phyloP scores from a whole-genome alignment of 2,113 vertebrate species.

The Rhynchomys soricoides region DNA sequence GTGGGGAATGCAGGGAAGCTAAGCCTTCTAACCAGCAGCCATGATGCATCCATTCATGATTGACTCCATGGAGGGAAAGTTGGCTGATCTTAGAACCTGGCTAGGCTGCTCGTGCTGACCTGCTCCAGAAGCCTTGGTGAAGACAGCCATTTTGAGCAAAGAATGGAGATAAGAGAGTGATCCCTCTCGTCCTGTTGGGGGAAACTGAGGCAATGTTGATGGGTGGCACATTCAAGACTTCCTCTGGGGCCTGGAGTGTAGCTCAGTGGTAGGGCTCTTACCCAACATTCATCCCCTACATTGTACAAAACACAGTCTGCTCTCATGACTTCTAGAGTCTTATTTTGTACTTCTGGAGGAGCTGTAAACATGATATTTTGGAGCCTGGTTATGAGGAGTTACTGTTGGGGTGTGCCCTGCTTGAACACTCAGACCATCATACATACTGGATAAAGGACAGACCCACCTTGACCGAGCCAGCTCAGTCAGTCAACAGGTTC shows the following conservation, averaged over 20 bases:
- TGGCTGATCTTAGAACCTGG: not conserved
- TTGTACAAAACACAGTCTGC: not conserved
- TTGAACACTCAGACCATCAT: fast-evolving
- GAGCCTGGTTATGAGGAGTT: not conserved
- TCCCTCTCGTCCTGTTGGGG: not conserved
- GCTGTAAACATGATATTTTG: fast-evolving
- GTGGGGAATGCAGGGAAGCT: not conserved
- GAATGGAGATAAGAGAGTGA: not conserved
- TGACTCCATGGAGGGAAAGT: fast-evolving
- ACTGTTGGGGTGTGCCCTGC: not conserved
- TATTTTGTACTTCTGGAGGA: not conserved
- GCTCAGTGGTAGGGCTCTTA: not conserved
- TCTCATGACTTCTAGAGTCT: not conserved
- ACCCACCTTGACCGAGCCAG: too few species aligned
- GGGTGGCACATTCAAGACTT: not conserved
- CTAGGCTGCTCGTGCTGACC: fast-evolving
- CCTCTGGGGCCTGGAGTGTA: not conserved
- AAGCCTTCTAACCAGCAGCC: fast-evolving
- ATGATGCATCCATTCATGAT: fast-evolving
- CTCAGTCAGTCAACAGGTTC: too few species aligned
- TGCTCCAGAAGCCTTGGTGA: fast-evolving
- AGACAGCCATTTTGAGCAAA: not conserved
- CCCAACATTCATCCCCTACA: not conserved
- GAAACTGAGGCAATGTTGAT: not conserved
- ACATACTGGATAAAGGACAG: not conserved